phyloP scores from a whole-genome alignment of 2,888 invertebrate species.

The Cryptocephalus moraei region DNA sequence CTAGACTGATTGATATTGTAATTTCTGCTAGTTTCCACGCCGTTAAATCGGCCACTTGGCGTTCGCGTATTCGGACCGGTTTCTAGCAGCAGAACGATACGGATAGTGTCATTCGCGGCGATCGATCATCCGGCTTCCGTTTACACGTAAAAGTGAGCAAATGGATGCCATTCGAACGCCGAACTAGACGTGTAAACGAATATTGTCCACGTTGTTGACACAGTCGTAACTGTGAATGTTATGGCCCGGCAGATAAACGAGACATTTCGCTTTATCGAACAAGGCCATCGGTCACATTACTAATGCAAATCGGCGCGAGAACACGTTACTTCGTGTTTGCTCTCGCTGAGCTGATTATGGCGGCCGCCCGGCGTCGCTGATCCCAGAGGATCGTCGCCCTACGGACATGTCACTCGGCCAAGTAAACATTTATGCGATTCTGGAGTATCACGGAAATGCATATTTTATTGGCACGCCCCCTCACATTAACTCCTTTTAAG shows the following conservation, averaged over 20 bases:
- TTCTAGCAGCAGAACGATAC: too few relatives aligned
- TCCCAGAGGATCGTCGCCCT: slow-evolving; percentile 7
- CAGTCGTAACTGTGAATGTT: slow-evolving; percentile 18
- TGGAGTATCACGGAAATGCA: too few relatives aligned
- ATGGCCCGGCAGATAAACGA: slow-evolving; percentile 21
- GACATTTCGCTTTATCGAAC: slow-evolving; percentile 30
- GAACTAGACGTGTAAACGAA: slow-evolving; percentile 8
- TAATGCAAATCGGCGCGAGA: slow-evolving; percentile 31
- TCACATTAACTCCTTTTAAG: too few relatives aligned
- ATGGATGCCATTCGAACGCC: slow-evolving; percentile 1
- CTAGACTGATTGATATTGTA: too few relatives aligned
- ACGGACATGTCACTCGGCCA: neutral
- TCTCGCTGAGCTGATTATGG: slow-evolving; percentile 29
- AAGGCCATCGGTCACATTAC: slow-evolving; percentile 31
- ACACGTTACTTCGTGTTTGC: slow-evolving; percentile 27
- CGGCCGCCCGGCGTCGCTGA: slow-evolving; percentile 2
- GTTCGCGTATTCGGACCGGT: neutral
- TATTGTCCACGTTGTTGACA: slow-evolving; percentile 16
- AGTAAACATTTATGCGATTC: too few relatives aligned
- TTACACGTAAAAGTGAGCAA: slow-evolving; percentile 2
- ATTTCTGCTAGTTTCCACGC: neutral
- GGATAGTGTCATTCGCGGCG: neutral
- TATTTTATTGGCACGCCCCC: too few relatives aligned
- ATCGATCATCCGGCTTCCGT: neutral
- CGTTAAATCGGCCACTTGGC: neutral